These are phyloP conservation scores for Mus caroli DNA, from an alignment of 2,797 vertebrate species.

Conservation along the genomic window DNA sequence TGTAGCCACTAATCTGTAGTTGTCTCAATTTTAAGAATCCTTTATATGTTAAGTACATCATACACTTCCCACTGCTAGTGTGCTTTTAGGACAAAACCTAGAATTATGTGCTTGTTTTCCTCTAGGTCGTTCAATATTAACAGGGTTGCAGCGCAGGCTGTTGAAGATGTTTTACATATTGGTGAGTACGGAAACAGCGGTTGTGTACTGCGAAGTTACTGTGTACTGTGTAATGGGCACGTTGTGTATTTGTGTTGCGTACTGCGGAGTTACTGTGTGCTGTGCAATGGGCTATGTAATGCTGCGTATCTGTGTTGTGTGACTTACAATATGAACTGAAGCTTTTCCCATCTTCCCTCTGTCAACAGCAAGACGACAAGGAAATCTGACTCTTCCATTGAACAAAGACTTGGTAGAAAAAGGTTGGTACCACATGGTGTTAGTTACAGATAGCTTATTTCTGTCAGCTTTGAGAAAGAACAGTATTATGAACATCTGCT, in stretches of 20 bases:
- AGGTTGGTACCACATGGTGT: conserved; percentile 88
- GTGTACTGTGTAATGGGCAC: neutral
- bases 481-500: neutral
- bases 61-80: conserved; percentile 31
- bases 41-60: conserved; percentile 36
- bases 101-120: conserved; percentile 77
- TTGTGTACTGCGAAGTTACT: conserved; percentile 1
- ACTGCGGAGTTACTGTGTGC: neutral
- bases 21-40: conserved; percentile 33
- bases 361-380: conserved; percentile 91
- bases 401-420: conserved; percentile 91
- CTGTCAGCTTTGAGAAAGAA: conserved; percentile 39
- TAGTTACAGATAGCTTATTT: conserved; percentile 39
- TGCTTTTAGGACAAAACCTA: conserved; percentile 61
- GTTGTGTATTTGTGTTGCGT: conserved; percentile 52
- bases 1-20: conserved; percentile 15
- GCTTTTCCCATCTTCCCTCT: conserved; percentile 70
- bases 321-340: conserved; percentile 68
- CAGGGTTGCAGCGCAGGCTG: conserved; percentile 94
- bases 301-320: conserved; percentile 52
- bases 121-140: conserved; percentile 99
- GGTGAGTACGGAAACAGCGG: conserved; percentile 89
- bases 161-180: conserved; percentile 95
- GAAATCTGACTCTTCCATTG: conserved; percentile 90
- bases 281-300: neutral